A percentile compares a stretch with the other conserved stretches of the same genome.
phyloP scores from a whole-genome alignment of 2,888 invertebrate species.

The Cosmopolites sordidus region DNA sequence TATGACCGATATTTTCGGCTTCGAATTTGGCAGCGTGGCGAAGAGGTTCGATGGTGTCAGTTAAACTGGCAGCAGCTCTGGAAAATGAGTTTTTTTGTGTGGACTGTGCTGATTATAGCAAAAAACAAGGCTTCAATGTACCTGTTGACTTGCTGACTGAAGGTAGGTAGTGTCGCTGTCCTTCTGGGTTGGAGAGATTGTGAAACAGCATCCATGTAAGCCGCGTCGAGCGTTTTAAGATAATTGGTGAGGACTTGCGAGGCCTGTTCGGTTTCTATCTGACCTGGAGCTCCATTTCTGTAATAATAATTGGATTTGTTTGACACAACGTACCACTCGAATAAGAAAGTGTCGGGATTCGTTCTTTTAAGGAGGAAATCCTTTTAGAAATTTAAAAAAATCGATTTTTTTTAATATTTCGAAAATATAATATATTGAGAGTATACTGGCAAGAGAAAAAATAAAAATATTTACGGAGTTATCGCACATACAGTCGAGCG shows the following conservation, averaged over 20 bases:
- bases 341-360: no score
- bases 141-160: conserved; percentile 46
- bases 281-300: conserved; percentile 93
- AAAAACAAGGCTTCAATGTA: no score
- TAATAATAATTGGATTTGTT: not conserved
- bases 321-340: no score
- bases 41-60: conserved; percentile 82
- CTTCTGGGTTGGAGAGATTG: conserved; percentile 42
- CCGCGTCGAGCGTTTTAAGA: conserved; percentile 80
- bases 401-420: no score
- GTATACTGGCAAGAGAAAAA: no score
- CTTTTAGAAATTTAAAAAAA: no score
- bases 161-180: conserved; percentile 51
- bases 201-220: conserved; percentile 76
- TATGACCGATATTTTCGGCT: conserved; percentile 90
- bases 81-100: not conserved
- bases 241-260: conserved; percentile 71
- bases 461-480: no score
- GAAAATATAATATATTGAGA: no score
- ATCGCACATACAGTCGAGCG: no score
- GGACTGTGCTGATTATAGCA: no score
- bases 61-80: conserved; percentile 70
- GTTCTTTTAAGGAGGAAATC: no score
- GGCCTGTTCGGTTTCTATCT: conserved; percentile 85
- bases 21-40: conserved; percentile 81